Evolutionary conservation across 2,888 invertebrate species (phyloP).

Genomic region (Dioctria rufipes): DNA sequence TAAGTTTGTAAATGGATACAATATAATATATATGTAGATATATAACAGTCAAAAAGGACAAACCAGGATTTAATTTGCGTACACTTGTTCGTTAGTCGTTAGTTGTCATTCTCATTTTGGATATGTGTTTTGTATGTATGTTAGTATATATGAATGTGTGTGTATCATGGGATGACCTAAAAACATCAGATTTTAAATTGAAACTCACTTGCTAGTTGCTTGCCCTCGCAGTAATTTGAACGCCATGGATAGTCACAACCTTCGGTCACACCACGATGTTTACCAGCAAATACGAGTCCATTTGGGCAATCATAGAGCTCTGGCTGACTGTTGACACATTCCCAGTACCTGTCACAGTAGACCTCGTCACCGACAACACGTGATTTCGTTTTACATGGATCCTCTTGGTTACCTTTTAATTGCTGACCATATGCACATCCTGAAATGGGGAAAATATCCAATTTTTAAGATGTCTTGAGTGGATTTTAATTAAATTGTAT

Average conservation of each 20-base stretch:
- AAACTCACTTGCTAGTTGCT: slow-evolving; percentile 81
- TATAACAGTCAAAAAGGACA: neutral
- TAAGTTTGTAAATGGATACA: no score
- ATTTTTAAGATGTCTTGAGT: slow-evolving; percentile 7
- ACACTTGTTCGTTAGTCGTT: slow-evolving; percentile 34
- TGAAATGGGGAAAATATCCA: slow-evolving; percentile 23
- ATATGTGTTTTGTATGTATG: neutral
- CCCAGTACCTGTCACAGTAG: slow-evolving; percentile 86
- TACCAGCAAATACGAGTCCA: slow-evolving; percentile 90
- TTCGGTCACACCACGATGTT: slow-evolving; percentile 89
- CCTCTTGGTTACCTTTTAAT: slow-evolving; percentile 73
- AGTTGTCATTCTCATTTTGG: no score
- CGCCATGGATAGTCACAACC: slow-evolving; percentile 94
- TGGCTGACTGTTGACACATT: slow-evolving; percentile 87
- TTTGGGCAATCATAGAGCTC: slow-evolving; percentile 92
- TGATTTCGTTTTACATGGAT: slow-evolving; percentile 87
- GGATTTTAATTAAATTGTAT: slow-evolving; percentile 33
- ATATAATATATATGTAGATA: neutral
- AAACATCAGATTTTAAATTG: slow-evolving; percentile 17
- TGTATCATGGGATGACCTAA: neutral
- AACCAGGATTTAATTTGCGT: slow-evolving; percentile 26
- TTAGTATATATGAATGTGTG: neutral
- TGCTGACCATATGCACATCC: slow-evolving; percentile 60
- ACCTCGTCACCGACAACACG: slow-evolving; percentile 84
- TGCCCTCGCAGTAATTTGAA: slow-evolving; percentile 87